These are phyloP conservation scores for Dendronephthya gigantea DNA, from an alignment of 64 coral and sea anemone species.

Conservation along the genomic window DNA sequence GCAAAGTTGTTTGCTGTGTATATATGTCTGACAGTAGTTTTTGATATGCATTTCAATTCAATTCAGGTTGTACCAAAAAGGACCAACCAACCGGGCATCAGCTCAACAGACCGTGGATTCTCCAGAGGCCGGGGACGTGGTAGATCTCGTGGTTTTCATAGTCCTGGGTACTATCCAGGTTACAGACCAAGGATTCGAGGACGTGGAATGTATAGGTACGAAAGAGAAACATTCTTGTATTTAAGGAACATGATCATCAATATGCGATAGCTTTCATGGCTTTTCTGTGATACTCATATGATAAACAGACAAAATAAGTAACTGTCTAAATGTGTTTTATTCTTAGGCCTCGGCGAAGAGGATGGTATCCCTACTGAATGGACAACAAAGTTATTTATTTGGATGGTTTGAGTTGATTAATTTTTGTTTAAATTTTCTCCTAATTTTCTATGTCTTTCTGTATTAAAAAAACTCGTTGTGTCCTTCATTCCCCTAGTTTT, in stretches of 20 bases:
- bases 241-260: too few relatives aligned
- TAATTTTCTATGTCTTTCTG: background rate
- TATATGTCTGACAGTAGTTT: background rate
- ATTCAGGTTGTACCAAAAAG: conserved; percentile 68
- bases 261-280: too few relatives aligned
- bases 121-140: conserved; percentile 61
- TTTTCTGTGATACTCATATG: too few relatives aligned
- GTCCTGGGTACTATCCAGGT: conserved; percentile 45
- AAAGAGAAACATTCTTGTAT: too few relatives aligned
- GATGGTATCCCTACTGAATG: conserved; percentile 4
- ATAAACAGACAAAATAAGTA: too few relatives aligned
- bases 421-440: background rate
- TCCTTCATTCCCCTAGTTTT: too few relatives aligned
- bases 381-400: background rate
- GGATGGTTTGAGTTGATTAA: background rate
- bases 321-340: background rate
- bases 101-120: conserved; percentile 59
- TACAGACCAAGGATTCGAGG: conserved; percentile 68
- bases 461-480: too few relatives aligned
- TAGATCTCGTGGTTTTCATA: conserved; percentile 46
- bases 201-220: conserved; percentile 48
- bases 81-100: conserved; percentile 90
- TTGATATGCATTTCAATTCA: background rate
- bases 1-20: too few relatives aligned
- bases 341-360: background rate